A percentile compares a stretch with the other conserved stretches of the same genome.
Evolutionary conservation across 2,888 invertebrate species (phyloP).

Genomic region (Lampropteryx suffumata): DNA sequence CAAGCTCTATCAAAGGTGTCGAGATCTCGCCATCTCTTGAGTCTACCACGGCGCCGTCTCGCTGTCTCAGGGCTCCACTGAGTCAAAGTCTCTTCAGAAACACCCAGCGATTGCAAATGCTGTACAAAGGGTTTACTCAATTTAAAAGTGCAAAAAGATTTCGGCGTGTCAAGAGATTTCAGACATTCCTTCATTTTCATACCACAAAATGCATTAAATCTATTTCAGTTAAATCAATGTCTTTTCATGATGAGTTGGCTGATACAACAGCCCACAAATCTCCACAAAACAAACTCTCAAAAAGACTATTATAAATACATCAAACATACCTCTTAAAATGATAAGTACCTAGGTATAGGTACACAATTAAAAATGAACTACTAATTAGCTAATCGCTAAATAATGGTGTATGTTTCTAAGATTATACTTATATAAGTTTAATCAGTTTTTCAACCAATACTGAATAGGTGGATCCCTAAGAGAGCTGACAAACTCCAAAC

Average conservation of each 20-base stretch:
- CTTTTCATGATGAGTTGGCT: conserved; percentile 18
- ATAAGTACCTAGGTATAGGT: conserved; percentile 26
- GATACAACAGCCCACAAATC: conserved; percentile 20
- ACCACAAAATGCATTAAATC: conserved; percentile 27
- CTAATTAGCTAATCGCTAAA: conserved; percentile 66
- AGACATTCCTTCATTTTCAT: conserved; percentile 3
- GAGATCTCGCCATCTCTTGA: no score
- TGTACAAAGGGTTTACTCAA: background rate
- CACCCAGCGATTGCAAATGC: no score
- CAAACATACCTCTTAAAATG: conserved; percentile 29
- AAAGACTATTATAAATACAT: conserved; percentile 26
- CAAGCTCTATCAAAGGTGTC: no score
- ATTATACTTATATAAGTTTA: conserved; percentile 68
- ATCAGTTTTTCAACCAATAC: conserved; percentile 76
- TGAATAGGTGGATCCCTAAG: conserved; percentile 61
- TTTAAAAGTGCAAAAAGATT: conserved; percentile 1
- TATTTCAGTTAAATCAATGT: conserved; percentile 17
- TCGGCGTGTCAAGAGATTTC: conserved; percentile 12
- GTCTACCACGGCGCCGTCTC: no score
- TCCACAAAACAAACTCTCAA: conserved; percentile 33
- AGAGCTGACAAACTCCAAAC: conserved; percentile 15
- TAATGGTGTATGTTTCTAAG: conserved; percentile 68
- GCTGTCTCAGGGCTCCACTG: no score
- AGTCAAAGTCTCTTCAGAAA: no score
- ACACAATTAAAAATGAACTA: conserved; percentile 60